These are phyloP conservation scores for Pogonocherus hispidulus DNA, from an alignment of 2,888 invertebrate genomes.

Conservation along the genomic window DNA sequence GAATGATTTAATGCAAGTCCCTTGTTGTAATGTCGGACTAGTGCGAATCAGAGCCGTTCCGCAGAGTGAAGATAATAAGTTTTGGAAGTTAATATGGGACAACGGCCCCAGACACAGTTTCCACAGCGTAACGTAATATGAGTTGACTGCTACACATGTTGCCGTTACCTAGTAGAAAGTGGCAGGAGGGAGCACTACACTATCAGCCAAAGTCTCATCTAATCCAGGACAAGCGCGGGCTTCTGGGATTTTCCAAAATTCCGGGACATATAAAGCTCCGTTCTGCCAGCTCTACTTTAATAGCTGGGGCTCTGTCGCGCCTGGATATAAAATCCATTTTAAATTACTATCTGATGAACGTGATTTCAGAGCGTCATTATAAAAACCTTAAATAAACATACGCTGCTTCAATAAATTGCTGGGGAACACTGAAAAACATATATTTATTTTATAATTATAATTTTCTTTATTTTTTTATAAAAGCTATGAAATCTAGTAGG, in stretches of 20 bases:
- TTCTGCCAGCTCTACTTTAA: constrained; percentile 57
- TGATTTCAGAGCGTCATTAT: constrained; percentile 47
- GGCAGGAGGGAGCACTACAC: constrained; percentile 43
- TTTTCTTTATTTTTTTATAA: too few species aligned
- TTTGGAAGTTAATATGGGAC: constrained; percentile 45
- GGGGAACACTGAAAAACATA: too few species aligned
- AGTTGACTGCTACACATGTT: constrained; percentile 63
- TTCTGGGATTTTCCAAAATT: constrained; percentile 66
- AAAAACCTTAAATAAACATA: constrained; percentile 39
- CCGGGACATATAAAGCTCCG: constrained; percentile 63
- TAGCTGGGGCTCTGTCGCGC: constrained; percentile 59
- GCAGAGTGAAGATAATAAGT: constrained; percentile 43
- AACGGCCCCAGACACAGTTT: constrained; percentile 38
- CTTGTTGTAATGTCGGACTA: constrained; percentile 20
- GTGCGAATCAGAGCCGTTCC: constrained; percentile 42
- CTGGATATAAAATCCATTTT: constrained; percentile 60
- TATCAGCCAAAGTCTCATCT: constrained; percentile 60
- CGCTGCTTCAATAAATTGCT: neutral
- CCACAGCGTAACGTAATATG: constrained; percentile 53
- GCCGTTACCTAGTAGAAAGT: constrained; percentile 52
- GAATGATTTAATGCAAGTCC: constrained; percentile 31
- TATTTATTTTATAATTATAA: too few species aligned
- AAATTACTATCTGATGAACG: constrained; percentile 55
- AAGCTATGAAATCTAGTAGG: too few species aligned
- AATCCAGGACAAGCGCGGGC: constrained; percentile 65